These are phyloP conservation scores for Petaurus breviceps DNA, from an alignment of 2,113 vertebrate species.

Conservation along the genomic window DNA sequence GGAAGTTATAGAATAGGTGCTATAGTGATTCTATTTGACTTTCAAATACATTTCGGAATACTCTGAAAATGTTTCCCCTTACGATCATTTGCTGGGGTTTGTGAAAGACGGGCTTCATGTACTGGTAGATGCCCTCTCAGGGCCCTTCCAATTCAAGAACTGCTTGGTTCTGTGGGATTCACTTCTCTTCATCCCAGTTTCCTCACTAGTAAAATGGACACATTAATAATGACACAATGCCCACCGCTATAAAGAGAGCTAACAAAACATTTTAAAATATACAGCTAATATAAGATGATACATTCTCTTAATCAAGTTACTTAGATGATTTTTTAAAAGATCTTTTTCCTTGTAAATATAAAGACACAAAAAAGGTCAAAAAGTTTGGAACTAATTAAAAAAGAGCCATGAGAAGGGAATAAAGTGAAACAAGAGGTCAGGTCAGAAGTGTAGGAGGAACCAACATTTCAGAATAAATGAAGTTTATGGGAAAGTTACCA, in stretches of 20 bases:
- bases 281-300: constrained; percentile 41
- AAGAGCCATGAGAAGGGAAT: constrained; percentile 3
- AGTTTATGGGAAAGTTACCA: constrained; percentile 33
- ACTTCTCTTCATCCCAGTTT: background rate
- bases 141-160: background rate
- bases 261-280: constrained; percentile 45
- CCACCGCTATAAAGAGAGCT: background rate
- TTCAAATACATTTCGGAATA: background rate
- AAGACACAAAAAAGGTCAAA: no score
- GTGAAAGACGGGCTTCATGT: background rate
- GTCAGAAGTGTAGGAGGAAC: constrained; percentile 10
- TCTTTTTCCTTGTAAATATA: background rate
- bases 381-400: background rate
- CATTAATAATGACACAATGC: background rate
- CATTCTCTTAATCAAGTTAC: background rate
- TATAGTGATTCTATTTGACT: background rate
- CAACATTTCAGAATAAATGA: constrained; percentile 49
- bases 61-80: background rate
- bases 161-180: background rate
- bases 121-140: background rate
- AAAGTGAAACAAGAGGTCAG: constrained; percentile 23
- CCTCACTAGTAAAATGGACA: background rate
- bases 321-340: background rate
- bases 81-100: background rate
- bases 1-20: background rate